Conservation (phyloP, 2,797 vertebrate genomes). For the Myotis daubentonii region DNA sequence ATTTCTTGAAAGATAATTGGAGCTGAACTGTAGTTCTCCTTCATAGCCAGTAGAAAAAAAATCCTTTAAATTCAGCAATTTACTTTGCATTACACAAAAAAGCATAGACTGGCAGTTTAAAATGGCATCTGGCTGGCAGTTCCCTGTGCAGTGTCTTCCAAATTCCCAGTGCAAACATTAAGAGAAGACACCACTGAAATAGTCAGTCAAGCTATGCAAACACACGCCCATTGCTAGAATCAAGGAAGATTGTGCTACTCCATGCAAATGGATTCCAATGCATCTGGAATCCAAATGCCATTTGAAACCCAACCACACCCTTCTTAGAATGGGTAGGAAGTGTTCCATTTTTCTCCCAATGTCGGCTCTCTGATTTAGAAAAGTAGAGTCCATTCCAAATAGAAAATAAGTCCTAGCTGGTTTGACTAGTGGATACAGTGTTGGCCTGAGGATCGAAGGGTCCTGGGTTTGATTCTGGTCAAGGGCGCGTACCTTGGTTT, state of each 20-base stretch:
- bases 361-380: neutral
- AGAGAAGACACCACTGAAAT: neutral
- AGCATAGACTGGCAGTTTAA: constrained; percentile 41
- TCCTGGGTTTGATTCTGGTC: too few relatives aligned
- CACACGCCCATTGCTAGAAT: neutral
- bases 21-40: constrained; percentile 32
- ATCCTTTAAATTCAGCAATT: constrained; percentile 25
- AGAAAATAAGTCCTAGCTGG: neutral
- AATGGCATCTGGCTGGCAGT: constrained; percentile 23
- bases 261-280: neutral
- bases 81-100: neutral
- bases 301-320: neutral
- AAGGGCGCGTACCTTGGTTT: too few relatives aligned
- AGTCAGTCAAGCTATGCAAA: neutral
- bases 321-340: neutral
- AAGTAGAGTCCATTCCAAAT: neutral
- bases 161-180: constrained; percentile 3
- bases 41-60: neutral
- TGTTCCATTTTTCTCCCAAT: neutral
- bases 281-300: neutral
- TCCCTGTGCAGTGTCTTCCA: neutral
- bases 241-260: neutral
- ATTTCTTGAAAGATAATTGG: neutral
- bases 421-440: too few relatives aligned
- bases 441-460: too few relatives aligned